Conservation (phyloP, 2,888 invertebrate species). For the Ceraclea dissimilis region DNA sequence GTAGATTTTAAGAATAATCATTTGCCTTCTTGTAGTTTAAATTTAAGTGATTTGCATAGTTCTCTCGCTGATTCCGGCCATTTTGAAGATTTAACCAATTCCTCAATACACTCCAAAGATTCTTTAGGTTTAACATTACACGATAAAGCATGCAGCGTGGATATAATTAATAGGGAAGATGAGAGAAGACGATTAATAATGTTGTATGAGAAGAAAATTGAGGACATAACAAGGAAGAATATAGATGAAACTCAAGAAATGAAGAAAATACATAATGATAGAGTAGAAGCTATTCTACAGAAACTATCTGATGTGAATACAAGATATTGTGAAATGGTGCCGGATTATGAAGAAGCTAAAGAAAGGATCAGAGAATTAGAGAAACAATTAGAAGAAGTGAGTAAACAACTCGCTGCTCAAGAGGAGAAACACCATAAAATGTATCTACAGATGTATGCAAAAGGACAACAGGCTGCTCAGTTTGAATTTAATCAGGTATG, state of each 20-base stretch:
- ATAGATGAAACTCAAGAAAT: conserved; percentile 62
- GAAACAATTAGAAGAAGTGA: conserved; percentile 62
- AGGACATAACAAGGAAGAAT: conserved; percentile 59
- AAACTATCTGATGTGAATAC: conserved; percentile 68
- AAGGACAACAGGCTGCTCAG: conserved; percentile 69
- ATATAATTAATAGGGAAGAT: conserved; percentile 50
- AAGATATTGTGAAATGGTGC: conserved; percentile 68
- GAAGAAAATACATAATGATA: conserved; percentile 72
- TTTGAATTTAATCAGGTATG: conserved; percentile 62
- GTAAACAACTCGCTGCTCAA: conserved; percentile 60
- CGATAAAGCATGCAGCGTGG: conserved; percentile 48
- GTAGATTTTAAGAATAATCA: conserved; percentile 29
- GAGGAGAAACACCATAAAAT: conserved; percentile 67
- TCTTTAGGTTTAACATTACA: conserved; percentile 52
- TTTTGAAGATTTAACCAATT: conserved; percentile 73
- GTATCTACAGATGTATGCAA: conserved; percentile 76
- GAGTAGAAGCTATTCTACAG: conserved; percentile 64
- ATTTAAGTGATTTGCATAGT: conserved; percentile 56
- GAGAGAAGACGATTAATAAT: conserved; percentile 62
- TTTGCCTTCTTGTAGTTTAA: conserved; percentile 41
- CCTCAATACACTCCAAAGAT: conserved; percentile 71
- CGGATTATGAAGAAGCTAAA: conserved; percentile 67
- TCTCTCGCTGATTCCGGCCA: conserved; percentile 82
- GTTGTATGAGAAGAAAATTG: conserved; percentile 66
- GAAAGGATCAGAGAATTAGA: conserved; percentile 63